Conservation (phyloP, 2,113 vertebrate species). For the Tachycineta bicolor region DNA sequence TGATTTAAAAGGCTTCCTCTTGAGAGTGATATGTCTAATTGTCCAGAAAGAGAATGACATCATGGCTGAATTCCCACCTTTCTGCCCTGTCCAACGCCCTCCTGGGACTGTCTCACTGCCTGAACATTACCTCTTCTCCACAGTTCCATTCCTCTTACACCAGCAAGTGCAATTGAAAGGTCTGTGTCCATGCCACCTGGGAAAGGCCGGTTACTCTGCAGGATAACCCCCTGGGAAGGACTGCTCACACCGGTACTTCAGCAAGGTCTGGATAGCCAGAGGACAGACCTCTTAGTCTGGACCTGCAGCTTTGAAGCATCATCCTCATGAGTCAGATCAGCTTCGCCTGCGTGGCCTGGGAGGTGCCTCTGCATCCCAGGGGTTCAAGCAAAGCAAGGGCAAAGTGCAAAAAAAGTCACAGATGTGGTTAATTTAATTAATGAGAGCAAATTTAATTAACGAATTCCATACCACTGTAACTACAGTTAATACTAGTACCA, state of each 20-base stretch:
- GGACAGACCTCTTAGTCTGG: background rate
- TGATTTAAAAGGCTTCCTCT: background rate
- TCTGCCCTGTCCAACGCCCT: fast-evolving
- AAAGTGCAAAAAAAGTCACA: background rate
- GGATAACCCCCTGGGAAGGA: background rate
- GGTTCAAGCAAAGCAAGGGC: background rate
- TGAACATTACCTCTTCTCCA: background rate
- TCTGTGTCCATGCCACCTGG: background rate
- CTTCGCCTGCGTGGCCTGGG: fast-evolving
- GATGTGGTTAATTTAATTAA: background rate
- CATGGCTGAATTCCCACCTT: fast-evolving
- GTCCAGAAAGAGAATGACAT: background rate
- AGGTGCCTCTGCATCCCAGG: background rate
- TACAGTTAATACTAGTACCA: background rate
- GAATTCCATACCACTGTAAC: background rate
- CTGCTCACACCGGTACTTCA: background rate
- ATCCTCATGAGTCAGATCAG: background rate
- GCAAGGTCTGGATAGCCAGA: background rate
- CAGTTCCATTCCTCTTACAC: background rate
- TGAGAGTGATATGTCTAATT: background rate
- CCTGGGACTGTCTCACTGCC: background rate
- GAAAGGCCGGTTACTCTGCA: background rate
- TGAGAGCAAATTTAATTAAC: background rate
- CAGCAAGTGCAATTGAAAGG: background rate
- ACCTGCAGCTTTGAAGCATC: background rate